Percentiles rank a stretch among this genome's conserved stretches.
phyloP scores from a whole-genome alignment of 2,888 invertebrate genomes.

The Dione juno region DNA sequence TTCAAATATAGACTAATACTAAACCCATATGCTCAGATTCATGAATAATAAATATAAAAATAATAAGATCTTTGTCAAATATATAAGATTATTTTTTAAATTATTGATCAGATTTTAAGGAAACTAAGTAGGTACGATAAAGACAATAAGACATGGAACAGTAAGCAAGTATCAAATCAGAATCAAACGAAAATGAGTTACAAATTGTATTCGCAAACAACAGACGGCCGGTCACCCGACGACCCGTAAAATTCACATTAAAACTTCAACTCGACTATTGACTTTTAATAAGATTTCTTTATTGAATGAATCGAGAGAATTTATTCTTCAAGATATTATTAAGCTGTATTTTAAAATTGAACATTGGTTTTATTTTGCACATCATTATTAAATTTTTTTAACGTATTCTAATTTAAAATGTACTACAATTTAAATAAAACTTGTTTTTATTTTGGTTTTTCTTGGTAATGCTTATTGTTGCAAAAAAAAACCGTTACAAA shows the following conservation, averaged over 20 bases:
- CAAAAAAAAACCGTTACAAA: too few species aligned
- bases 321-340: neutral
- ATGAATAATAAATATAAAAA: too few species aligned
- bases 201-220: constrained; percentile 51
- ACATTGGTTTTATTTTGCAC: too few species aligned
- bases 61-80: too few species aligned
- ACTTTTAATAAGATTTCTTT: constrained; percentile 46
- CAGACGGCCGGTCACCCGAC: constrained; percentile 46
- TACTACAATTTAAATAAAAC: too few species aligned
- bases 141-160: constrained; percentile 33
- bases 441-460: too few species aligned
- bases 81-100: too few species aligned
- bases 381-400: too few species aligned
- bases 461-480: too few species aligned
- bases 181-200: constrained; percentile 50
- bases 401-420: too few species aligned
- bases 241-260: constrained; percentile 42
- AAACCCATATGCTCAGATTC: too few species aligned
- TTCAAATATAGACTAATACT: too few species aligned
- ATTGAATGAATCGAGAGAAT: constrained; percentile 32
- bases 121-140: constrained; percentile 27
- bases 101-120: neutral
- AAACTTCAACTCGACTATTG: constrained; percentile 40
- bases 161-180: constrained; percentile 47
- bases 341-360: neutral